Base-by-base conservation (phyloP, 2,797 vertebrate species). In the Salarias fasciatus region DNA sequence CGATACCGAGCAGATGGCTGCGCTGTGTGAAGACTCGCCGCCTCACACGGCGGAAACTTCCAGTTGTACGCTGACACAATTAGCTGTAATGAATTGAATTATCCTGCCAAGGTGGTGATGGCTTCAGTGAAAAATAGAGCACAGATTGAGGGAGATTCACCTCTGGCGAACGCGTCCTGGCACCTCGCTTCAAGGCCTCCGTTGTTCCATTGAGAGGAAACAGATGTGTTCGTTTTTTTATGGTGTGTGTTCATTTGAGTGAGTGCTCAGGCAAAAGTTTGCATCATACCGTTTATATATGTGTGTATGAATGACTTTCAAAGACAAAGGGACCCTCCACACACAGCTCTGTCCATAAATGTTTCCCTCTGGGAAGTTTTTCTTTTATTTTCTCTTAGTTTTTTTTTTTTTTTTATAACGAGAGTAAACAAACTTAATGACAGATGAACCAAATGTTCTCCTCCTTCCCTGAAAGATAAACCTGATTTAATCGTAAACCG, bases 61-160 rank as follows among this genome's bases (percentile, higher is more conserved):
- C 38, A 45, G 42, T 73, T 82, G 75, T 61, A 62, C 63, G 28
- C 42, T 33, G 59, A 78, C 35, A 42, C 43, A 42, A 76, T 69
- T 76, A 73, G 18, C 36, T 18, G 5, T 64, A 69, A 74, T 75
- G 38, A 79, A 86, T 79, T 72, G 35, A 78, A 79, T 83, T 63
- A 69, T 8, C 24, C 49, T 45, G 49, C 44, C 15, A 47, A 67
- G 60, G 75, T 45, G 66, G 64, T 43, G 59, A 62, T 43, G 56
- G 50, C 59, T 64, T 62, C 18, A 51, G 50, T 63, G 46, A 59
- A 51, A 67, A 56, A 56, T 31, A 56, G 51, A 69, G 52, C 48
- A 47, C 44, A 4, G 45, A 72, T 36, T 61, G 48, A 53, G 59
- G 72, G 31, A 41, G 12, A 54, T 75, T 60, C 55, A 46, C 57